Evolutionary conservation across 2,113 vertebrate species (phyloP), one percentile per base, ranked within the genome.

Genomic region (Vulpes lagopus): DNA sequence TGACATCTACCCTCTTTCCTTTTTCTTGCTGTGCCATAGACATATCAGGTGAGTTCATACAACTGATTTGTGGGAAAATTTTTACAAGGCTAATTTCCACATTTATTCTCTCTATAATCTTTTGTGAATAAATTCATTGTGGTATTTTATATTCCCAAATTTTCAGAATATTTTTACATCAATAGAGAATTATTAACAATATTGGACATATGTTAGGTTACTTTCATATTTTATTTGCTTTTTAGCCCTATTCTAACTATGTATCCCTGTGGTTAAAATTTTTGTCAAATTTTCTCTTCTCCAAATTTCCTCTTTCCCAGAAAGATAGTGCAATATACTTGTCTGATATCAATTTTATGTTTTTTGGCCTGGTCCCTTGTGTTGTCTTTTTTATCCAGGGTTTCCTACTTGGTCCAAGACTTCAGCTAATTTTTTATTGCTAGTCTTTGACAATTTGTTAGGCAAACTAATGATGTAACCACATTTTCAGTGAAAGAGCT

Each of bases 401-500:
- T 88, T 82, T 94, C 30, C 30, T 67, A 35, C 27, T 62, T 87
- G 62, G 57, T 83, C 49, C 12, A 65, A 65, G 51, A 83, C 25
- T 92, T 67, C 25, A 43, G 59, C n/a, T 90, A 4, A 38, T 23
- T 78, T 94, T 91, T 78, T 76, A 16, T 60, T 67, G 23, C 32
- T 74, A 43, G 23, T 51, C 38, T 92, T 92, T 92, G 43, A 96
- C 84, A 67, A 23, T 89, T 11, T 82, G 1, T 59, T 78, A 84
- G 51, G 22, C 32, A 90, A 60, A 59, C 10, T 43, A 95, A 49
- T 49, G 60, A n/a, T 60, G 8, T 53, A 51, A 80, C 22, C 51
- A 17, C 17, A n/a, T 73, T 93, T 95, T 96, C 32, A 38, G 16
- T 32, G 35, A 96, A 89, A 71, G 53, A 57, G 6, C 27, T 92